These are phyloP conservation scores for Amblyteles armatorius DNA, from an alignment of 2,888 invertebrate species.

Conservation along the genomic window DNA sequence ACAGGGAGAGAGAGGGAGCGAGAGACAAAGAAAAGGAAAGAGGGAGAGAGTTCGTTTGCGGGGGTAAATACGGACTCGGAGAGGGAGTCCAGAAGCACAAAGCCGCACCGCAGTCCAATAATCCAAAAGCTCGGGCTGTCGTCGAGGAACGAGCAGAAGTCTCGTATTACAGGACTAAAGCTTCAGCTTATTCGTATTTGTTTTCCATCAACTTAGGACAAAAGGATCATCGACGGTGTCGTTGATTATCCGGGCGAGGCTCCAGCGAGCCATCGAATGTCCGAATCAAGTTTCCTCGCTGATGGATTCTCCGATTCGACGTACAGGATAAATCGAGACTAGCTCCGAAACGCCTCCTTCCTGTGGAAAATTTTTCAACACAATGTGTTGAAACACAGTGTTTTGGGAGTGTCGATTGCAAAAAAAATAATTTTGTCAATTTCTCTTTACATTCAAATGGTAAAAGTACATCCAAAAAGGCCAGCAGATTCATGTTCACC, in stretches of 20 bases:
- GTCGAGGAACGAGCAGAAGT: background rate
- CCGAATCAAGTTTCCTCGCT: background rate
- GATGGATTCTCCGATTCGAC: background rate
- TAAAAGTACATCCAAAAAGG: no score
- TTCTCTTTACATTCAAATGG: no score
- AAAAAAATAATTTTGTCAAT: no score
- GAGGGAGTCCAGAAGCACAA: background rate
- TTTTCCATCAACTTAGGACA: constrained; percentile 38
- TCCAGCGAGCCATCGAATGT: background rate
- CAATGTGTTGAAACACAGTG: no score
- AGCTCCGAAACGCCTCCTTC: no score
- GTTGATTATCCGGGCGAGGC: background rate
- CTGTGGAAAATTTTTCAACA: no score
- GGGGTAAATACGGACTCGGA: constrained; percentile 2
- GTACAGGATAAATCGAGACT: no score
- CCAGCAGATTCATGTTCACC: no score
- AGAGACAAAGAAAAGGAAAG: no score
- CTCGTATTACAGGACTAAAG: constrained; percentile 15
- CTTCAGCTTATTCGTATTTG: constrained; percentile 37
- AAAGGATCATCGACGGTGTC: background rate
- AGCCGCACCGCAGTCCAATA: background rate
- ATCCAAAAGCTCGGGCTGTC: background rate
- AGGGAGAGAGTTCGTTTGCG: background rate
- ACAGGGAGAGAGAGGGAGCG: constrained; percentile 1
- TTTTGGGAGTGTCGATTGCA: no score